These are phyloP conservation scores for Heterodera schachtii DNA, from an alignment of 1,140 invertebrate genomes.

Conservation along the genomic window DNA sequence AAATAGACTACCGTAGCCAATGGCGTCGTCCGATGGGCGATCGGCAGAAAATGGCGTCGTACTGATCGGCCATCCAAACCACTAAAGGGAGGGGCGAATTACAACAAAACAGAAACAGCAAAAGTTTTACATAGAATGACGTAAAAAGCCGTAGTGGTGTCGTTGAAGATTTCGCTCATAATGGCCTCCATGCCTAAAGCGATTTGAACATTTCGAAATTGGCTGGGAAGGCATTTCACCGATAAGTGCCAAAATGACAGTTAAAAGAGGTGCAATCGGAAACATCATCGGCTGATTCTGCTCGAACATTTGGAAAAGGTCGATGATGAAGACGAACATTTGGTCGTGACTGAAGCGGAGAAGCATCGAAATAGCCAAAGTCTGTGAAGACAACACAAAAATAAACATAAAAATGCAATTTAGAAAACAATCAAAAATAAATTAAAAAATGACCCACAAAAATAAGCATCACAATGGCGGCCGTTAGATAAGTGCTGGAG, in stretches of 20 bases:
- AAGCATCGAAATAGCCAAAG: slow-evolving; percentile 94
- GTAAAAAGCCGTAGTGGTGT: slow-evolving; percentile 96
- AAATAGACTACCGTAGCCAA: slow-evolving; percentile 79
- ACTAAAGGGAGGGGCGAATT: slow-evolving; percentile 65
- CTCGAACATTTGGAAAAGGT: slow-evolving; percentile 93
- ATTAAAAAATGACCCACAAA: slow-evolving; percentile 81
- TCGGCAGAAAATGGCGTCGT: slow-evolving; percentile 95
- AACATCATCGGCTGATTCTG: slow-evolving; percentile 85
- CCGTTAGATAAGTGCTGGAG: slow-evolving; percentile 83
- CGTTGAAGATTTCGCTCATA: slow-evolving; percentile 99
- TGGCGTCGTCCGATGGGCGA: slow-evolving; percentile 89
- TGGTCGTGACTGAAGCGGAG: slow-evolving; percentile 97
- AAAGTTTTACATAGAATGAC: slow-evolving; percentile 78
- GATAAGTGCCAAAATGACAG: slow-evolving; percentile 93
- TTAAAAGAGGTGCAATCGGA: slow-evolving; percentile 89
- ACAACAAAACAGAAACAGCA: background rate
- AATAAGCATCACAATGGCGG: slow-evolving; percentile 93
- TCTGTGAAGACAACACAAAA: slow-evolving; percentile 88
- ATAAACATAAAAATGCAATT: slow-evolving; percentile 85
- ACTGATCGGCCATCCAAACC: slow-evolving; percentile 98
- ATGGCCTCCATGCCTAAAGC: slow-evolving; percentile 94
- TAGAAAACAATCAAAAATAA: too few relatives aligned
- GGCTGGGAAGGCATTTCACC: slow-evolving; percentile 70
- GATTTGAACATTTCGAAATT: background rate
- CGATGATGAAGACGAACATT: slow-evolving; percentile 91